A percentile compares a stretch with the other conserved stretches of the same genome.
These are phyloP conservation scores for Liparis tanakae DNA, from an alignment of 2,797 vertebrate genomes.

Conservation along the genomic window DNA sequence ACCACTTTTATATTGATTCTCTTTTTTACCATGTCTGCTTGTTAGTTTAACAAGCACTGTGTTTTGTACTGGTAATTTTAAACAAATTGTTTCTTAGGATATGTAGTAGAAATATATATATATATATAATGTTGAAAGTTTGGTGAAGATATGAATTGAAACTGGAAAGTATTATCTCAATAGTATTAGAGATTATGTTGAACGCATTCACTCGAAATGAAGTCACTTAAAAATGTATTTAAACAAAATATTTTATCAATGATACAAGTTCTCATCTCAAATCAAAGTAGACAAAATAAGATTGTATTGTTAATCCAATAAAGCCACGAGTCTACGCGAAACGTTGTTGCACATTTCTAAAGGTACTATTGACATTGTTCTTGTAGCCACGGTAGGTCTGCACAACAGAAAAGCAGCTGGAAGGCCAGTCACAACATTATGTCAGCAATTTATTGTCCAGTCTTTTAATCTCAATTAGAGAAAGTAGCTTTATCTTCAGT, in stretches of 20 bases:
- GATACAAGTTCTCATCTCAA: neutral
- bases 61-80: slow-evolving; percentile 50
- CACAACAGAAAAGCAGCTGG: neutral
- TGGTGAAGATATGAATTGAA: slow-evolving; percentile 31
- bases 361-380: neutral
- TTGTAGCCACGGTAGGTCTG: neutral
- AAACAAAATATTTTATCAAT: neutral
- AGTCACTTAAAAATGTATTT: neutral
- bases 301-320: neutral
- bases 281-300: neutral
- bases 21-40: slow-evolving; percentile 33
- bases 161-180: slow-evolving; percentile 69
- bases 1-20: slow-evolving; percentile 58
- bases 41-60: slow-evolving; percentile 55
- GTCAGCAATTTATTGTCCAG: neutral
- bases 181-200: slow-evolving; percentile 30
- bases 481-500: neutral
- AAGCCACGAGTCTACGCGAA: neutral
- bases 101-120: slow-evolving; percentile 16
- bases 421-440: neutral
- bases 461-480: neutral
- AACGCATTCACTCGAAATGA: slow-evolving; percentile 3
- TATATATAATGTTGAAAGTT: slow-evolving; percentile 27
- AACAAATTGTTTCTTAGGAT: slow-evolving; percentile 10
- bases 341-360: neutral